Evolutionary conservation across 2,888 invertebrate species (phyloP).

Genomic region (Parasteatoda lunata): DNA sequence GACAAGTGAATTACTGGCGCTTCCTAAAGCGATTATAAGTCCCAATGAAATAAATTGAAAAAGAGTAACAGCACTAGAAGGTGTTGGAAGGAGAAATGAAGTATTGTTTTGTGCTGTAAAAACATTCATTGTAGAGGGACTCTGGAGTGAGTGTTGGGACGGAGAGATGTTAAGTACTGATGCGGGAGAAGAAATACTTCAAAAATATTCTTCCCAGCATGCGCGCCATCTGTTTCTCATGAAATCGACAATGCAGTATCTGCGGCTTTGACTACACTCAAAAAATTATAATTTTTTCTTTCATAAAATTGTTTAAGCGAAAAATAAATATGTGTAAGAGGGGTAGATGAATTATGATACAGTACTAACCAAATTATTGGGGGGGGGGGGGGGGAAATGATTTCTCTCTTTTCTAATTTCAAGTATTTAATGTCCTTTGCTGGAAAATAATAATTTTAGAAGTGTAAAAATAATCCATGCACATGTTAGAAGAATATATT

Average conservation of each 20-base stretch:
- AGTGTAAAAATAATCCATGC: too few species aligned
- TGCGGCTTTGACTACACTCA: not conserved
- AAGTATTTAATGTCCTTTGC: too few species aligned
- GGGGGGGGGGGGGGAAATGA: too few species aligned
- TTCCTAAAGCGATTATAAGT: conserved; percentile 61
- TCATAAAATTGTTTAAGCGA: too few species aligned
- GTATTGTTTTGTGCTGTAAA: not conserved
- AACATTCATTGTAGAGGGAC: conserved; percentile 31
- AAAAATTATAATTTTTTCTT: too few species aligned
- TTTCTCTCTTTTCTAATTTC: too few species aligned
- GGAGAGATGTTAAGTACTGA: conserved; percentile 36
- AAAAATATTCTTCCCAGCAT: not conserved
- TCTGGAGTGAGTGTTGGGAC: conserved; percentile 28
- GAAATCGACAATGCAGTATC: not conserved
- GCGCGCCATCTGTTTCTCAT: conserved; percentile 48
- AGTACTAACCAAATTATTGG: too few species aligned
- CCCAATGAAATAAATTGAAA: conserved; percentile 66
- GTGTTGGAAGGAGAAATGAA: not conserved
- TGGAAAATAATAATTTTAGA: too few species aligned
- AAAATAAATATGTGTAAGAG: too few species aligned
- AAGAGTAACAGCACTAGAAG: conserved; percentile 28
- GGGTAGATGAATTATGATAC: too few species aligned
- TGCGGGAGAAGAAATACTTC: conserved; percentile 26
- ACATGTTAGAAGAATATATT: too few species aligned
- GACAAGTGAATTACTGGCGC: conserved; percentile 62